phyloP scores from a whole-genome alignment of 2,888 invertebrate genomes.

The Allacma fusca region DNA sequence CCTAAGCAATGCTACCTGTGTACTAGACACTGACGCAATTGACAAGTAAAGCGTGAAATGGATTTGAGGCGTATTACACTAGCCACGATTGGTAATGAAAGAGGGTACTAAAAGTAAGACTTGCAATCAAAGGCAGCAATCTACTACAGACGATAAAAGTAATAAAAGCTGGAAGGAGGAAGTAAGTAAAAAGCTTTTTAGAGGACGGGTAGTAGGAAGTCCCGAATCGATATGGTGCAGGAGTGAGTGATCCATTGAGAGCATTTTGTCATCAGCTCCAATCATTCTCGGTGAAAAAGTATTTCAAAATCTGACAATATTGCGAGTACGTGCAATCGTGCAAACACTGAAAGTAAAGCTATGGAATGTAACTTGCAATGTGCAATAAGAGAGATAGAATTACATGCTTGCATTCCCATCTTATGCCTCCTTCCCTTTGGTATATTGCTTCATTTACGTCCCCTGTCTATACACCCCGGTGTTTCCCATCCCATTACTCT shows the following conservation, averaged over 20 bases:
- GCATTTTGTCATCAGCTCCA: constrained; percentile 32
- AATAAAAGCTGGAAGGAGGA: constrained; percentile 31
- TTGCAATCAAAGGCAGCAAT: constrained; percentile 37
- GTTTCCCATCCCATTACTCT: not conserved
- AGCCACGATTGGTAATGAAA: constrained; percentile 22
- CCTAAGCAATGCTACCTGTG: constrained; percentile 9
- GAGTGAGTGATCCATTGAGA: constrained; percentile 30
- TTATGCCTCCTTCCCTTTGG: not conserved
- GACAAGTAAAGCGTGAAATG: constrained; percentile 26
- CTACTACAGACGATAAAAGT: constrained; percentile 32
- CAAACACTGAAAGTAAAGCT: constrained; percentile 12
- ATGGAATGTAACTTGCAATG: not conserved
- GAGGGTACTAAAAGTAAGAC: constrained; percentile 32
- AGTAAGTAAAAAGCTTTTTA: constrained; percentile 19
- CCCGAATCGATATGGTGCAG: constrained; percentile 12
- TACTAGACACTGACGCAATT: constrained; percentile 21
- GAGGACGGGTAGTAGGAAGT: not conserved
- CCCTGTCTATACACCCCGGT: not conserved
- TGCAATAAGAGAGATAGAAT: not conserved
- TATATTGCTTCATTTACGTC: not conserved
- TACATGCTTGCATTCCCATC: not conserved
- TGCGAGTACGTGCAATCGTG: constrained; percentile 13
- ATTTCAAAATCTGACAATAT: constrained; percentile 26
- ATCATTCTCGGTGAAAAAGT: constrained; percentile 25
- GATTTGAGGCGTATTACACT: constrained; percentile 5